Percentiles rank a stretch among this genome's conserved stretches.
Conservation (phyloP, 1,140 invertebrate genomes). For the Bombus ignitus region DNA sequence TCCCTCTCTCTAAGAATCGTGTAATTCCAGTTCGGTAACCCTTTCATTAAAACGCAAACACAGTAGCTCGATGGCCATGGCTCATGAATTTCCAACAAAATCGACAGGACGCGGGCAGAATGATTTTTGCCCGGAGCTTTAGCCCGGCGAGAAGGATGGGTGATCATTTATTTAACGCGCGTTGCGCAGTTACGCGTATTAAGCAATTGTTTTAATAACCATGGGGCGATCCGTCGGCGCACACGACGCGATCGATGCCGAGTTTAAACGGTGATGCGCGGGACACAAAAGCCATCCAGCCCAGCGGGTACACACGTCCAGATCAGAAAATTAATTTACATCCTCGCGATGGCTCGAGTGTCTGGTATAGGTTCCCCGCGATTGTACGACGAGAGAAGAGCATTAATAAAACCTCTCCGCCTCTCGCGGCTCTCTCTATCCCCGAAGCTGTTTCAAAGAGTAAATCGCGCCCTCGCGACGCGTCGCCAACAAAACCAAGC, state of each 20-base stretch:
- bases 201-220: constrained; percentile 2
- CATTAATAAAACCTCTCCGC: constrained; percentile 6
- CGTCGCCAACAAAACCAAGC: not conserved
- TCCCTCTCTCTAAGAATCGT: not conserved
- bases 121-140: not conserved
- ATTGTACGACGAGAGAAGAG: not conserved
- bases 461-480: constrained; percentile 1
- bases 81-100: not conserved
- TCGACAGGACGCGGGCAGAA: not conserved
- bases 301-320: not conserved
- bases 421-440: not conserved
- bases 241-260: not conserved
- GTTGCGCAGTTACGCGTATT: not conserved
- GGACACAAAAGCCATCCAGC: constrained; percentile 16
- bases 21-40: not conserved
- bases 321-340: constrained; percentile 36
- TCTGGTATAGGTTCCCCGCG: not conserved
- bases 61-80: no score
- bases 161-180: constrained; percentile 2
- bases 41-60: not conserved
- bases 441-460: not conserved
- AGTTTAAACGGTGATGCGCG: constrained; percentile 2
- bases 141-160: not conserved
- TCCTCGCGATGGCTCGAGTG: not conserved
- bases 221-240: not conserved